Conservation (phyloP, 2,888 invertebrate genomes). For the Camptogramma bilineatum region DNA sequence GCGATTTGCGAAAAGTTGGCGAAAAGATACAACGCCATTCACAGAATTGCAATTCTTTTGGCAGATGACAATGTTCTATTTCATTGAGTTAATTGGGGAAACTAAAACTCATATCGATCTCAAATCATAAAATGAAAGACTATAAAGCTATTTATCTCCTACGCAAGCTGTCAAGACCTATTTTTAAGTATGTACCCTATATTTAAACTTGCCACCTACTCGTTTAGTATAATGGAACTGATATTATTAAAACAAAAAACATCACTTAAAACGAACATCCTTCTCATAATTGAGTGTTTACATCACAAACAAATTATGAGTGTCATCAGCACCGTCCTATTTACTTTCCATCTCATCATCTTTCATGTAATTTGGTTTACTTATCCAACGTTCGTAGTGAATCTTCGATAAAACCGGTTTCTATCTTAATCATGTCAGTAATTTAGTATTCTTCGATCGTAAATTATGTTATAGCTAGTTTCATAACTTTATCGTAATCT, state of each 20-base stretch:
- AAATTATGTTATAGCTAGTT: neutral
- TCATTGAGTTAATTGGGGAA: neutral
- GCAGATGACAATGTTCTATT: conserved; percentile 5
- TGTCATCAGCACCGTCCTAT: neutral
- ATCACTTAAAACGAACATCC: neutral
- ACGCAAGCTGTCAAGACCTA: neutral
- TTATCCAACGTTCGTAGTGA: neutral
- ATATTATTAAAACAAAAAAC: neutral
- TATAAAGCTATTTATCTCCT: neutral
- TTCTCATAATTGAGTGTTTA: neutral
- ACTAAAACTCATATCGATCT: neutral
- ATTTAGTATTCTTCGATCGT: neutral
- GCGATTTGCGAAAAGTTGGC: conserved; percentile 18
- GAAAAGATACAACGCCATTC: conserved; percentile 4
- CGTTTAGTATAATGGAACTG: neutral
- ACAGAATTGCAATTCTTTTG: conserved; percentile 23
- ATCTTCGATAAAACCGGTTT: neutral
- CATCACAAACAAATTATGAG: neutral
- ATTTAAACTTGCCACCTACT: neutral
- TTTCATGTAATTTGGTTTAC: neutral
- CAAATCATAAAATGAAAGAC: neutral
- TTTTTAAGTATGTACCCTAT: neutral
- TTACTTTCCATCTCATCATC: neutral
- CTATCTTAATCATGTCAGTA: conserved; percentile 1
- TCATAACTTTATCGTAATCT: neutral